These are phyloP conservation scores for Melieria omissa DNA, from an alignment of 2,888 invertebrate genomes.

Conservation along the genomic window DNA sequence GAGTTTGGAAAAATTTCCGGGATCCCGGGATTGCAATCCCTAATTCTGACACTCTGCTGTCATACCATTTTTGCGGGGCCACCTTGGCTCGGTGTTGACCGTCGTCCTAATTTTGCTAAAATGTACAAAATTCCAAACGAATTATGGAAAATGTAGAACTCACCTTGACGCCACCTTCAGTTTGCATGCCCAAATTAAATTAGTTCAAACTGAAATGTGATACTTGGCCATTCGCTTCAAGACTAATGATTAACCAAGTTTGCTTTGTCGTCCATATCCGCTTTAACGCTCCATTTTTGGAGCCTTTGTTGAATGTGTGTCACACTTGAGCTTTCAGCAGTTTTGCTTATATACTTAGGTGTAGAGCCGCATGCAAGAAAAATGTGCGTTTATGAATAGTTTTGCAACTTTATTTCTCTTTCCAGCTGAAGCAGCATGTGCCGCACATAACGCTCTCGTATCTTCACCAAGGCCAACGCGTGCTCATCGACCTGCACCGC, in stretches of 20 bases:
- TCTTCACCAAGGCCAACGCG: constrained; percentile 72
- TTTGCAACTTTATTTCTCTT: constrained; percentile 31
- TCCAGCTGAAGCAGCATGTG: constrained; percentile 54
- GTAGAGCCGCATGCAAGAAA: too few relatives aligned
- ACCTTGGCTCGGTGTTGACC: background rate
- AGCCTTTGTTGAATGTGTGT: background rate
- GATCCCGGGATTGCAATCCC: background rate
- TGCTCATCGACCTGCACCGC: constrained; percentile 60
- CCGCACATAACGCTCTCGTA: constrained; percentile 72
- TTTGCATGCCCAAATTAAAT: constrained; percentile 53
- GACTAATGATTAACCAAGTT: background rate
- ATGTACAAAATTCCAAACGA: constrained; percentile 5
- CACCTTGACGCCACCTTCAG: constrained; percentile 38
- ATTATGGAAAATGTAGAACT: background rate
- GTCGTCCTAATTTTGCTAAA: background rate
- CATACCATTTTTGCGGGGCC: background rate
- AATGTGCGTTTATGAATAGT: background rate
- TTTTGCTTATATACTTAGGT: too few relatives aligned
- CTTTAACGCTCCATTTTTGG: background rate
- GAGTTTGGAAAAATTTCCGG: too few relatives aligned
- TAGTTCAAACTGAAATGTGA: constrained; percentile 30
- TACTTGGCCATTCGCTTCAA: background rate
- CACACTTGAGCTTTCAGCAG: too few relatives aligned
- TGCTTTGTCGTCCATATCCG: background rate
- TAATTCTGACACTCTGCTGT: background rate